A percentile compares a stretch with the other conserved stretches of the same genome.
phyloP scores from a whole-genome alignment of 2,888 invertebrate species.

The Allygus modestus region DNA sequence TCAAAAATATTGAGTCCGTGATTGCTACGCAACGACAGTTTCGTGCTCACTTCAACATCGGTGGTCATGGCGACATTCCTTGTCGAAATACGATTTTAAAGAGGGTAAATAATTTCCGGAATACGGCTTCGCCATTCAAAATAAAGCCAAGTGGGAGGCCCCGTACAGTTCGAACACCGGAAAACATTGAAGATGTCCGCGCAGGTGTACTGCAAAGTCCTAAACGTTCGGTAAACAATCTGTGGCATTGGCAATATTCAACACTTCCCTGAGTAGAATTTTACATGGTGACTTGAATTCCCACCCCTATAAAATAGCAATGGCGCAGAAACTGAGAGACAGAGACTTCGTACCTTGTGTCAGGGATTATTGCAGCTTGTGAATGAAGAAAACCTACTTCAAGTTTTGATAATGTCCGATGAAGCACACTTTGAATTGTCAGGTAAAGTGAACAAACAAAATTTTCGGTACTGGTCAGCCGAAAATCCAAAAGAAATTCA shows the following conservation, averaged over 20 bases:
- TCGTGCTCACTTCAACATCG: conserved; percentile 13
- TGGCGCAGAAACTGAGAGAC: background rate
- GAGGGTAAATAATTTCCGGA: conserved; percentile 8
- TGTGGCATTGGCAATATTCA: background rate
- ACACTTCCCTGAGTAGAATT: background rate
- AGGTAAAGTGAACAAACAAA: background rate
- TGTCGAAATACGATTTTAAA: conserved; percentile 12
- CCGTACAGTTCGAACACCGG: background rate
- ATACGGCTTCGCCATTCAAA: background rate
- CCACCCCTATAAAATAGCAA: background rate
- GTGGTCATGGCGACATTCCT: background rate
- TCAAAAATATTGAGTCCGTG: conserved; percentile 13
- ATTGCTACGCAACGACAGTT: background rate
- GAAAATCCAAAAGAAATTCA: conserved; percentile 32
- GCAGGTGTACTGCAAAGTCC: conserved; percentile 15
- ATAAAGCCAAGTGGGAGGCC: background rate
- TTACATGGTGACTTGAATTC: background rate
- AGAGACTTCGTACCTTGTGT: background rate
- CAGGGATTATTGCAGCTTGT: background rate
- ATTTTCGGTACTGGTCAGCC: conserved; percentile 15
- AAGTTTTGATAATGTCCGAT: background rate
- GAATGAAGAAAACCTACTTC: background rate
- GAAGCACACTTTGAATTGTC: background rate
- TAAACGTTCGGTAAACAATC: background rate
- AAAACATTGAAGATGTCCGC: conserved; percentile 30